phyloP scores from a whole-genome alignment of 2,797 vertebrate genomes.

The Smutsia gigantea region DNA sequence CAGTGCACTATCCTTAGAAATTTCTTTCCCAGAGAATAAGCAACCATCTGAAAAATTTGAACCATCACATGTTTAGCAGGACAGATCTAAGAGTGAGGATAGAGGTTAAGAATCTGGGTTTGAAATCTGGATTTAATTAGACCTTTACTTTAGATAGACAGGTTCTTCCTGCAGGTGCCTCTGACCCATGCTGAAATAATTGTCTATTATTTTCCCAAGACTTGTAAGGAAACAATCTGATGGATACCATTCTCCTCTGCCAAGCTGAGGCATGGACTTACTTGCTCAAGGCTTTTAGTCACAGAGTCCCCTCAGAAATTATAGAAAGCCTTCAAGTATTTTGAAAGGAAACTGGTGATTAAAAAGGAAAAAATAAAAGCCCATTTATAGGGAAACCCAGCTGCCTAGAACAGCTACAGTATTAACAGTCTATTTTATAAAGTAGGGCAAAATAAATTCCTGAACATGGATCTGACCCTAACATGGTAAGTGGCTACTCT shows the following conservation, averaged over 20 bases:
- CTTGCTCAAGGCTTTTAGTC: not conserved
- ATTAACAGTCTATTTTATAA: slow-evolving; percentile 47
- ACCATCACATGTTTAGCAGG: not conserved
- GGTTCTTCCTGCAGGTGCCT: slow-evolving; percentile 4
- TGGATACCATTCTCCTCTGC: not conserved
- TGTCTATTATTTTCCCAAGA: slow-evolving; percentile 16
- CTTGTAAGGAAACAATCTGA: not conserved
- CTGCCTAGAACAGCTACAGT: not conserved
- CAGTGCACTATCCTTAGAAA: not conserved
- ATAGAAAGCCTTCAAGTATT: not conserved
- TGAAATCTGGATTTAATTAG: slow-evolving; percentile 53
- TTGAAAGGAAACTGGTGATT: slow-evolving; percentile 49
- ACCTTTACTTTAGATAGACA: not conserved
- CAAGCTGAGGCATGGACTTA: not conserved
- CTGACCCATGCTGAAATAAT: not conserved
- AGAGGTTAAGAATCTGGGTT: not conserved
- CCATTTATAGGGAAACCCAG: not conserved
- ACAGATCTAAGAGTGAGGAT: not conserved
- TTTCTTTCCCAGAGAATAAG: slow-evolving; percentile 3
- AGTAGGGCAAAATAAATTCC: not conserved
- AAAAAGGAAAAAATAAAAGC: not conserved
- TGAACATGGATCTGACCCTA: not conserved
- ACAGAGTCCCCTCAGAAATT: not conserved
- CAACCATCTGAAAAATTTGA: slow-evolving; percentile 18
- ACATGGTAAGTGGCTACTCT: not conserved